Conservation (phyloP, 2,797 vertebrate species). For the Triplophysa yarkandensis region DNA sequence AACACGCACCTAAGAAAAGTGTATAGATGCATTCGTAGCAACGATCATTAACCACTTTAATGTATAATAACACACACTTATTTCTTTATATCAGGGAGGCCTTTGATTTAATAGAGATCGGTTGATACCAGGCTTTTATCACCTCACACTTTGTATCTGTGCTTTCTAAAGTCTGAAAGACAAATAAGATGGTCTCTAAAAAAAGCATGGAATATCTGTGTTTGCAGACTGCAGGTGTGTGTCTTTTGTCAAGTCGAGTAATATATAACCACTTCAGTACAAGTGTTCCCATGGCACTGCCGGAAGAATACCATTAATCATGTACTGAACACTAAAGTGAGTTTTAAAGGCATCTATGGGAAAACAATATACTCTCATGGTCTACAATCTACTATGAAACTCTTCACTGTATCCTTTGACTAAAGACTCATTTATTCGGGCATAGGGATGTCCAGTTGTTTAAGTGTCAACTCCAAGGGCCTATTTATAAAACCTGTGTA, state of each 20-base stretch:
- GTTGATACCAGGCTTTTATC: neutral
- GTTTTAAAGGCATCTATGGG: conserved; percentile 6
- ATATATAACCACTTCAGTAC: neutral
- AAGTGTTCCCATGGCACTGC: neutral
- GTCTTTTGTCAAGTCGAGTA: neutral
- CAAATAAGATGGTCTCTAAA: neutral
- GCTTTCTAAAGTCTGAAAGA: neutral
- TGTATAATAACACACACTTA: too few relatives aligned
- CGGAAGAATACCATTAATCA: neutral
- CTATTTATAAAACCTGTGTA: too few relatives aligned
- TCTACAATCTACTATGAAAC: neutral
- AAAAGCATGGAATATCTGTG: neutral
- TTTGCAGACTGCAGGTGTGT: neutral
- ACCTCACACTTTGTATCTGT: too few relatives aligned
- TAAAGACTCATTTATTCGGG: neutral
- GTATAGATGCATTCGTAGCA: neutral
- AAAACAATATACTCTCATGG: neutral
- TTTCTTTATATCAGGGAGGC: neutral
- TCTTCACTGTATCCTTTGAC: neutral
- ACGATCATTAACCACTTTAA: too few relatives aligned
- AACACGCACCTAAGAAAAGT: neutral
- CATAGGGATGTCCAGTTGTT: neutral
- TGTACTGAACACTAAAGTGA: neutral
- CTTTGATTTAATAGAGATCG: neutral
- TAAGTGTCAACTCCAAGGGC: too few relatives aligned